phyloP scores from a whole-genome alignment of 1,140 invertebrate genomes.

The Lasioglossum baleicum region DNA sequence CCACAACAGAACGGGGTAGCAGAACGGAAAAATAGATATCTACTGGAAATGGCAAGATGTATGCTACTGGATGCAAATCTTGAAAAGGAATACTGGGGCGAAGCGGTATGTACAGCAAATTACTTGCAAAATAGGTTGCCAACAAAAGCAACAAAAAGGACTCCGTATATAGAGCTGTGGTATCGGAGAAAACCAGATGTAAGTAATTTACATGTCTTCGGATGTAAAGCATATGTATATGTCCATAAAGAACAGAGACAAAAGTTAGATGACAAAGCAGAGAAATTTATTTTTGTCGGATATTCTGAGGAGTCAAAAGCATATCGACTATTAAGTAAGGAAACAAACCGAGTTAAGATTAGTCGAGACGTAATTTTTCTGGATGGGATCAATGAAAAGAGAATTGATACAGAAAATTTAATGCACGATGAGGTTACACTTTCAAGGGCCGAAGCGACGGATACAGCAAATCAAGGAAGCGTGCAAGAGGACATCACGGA shows the following conservation, averaged over 20 bases:
- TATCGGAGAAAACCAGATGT: not conserved
- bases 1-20: too few relatives aligned
- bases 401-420: too few relatives aligned
- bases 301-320: not conserved
- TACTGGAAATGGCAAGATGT: constrained; percentile 23
- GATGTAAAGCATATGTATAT: not conserved
- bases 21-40: too few relatives aligned
- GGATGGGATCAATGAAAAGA: too few relatives aligned
- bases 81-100: constrained; percentile 11
- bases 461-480: not conserved
- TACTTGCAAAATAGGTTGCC: not conserved
- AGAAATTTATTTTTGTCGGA: not conserved
- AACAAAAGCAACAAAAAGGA: not conserved
- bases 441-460: not conserved
- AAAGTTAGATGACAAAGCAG: constrained; percentile 9
- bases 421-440: too few relatives aligned
- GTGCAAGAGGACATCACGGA: too few relatives aligned
- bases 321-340: too few relatives aligned
- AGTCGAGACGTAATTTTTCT: too few relatives aligned
- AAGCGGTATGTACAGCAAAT: constrained; percentile 12
- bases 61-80: constrained; percentile 6
- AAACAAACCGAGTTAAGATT: too few relatives aligned
- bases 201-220: not conserved
- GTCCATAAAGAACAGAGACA: not conserved
- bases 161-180: constrained; percentile 15